Evolutionary conservation across 2,113 vertebrate genomes (phyloP), one percentile per base, ranked within the genome.

Genomic region (Phaethon lepturus): DNA sequence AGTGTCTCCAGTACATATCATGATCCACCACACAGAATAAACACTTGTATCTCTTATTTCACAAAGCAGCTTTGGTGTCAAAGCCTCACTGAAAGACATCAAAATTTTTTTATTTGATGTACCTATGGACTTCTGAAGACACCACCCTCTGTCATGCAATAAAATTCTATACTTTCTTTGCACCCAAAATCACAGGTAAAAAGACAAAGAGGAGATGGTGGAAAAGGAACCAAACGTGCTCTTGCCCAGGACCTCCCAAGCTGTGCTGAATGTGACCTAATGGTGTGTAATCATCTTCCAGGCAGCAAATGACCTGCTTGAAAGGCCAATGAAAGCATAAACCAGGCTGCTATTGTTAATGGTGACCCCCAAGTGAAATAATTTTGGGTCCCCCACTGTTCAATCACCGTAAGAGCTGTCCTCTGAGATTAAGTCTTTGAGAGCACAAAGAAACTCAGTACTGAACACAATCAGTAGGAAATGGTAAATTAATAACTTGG

Each of bases 401-500:
- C 47, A 84, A 8, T 14, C 6, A 7, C 40, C 3, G 0, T 26
- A 86, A 91, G 4, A 58, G 25, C 24, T 75, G 49, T 50, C n/a
- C 31, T 68, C 69, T 40, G 45, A 92, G 20, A 94, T n/a, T 8
- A 66, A 80, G 52, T 53, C 40, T 91, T 44, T 72, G 28, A 93
- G 38, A 72, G 18, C 26, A 76, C 75, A 84, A 75, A 90, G 17
- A 93, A 74, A 93, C 44, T 88, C 47, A 60, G 16, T 18, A 31
- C 9, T 44, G 62, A 92, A 83, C 17, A 68, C 10, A 17, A 91
- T 64, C 63, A 73, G 55, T 12, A 89, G 50, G 80, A 97, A 97
- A 88, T 2, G 2, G 85, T 85, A 94, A 97, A 89, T 87, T 10
- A 92, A 3, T 94, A 97, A 97, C 86, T 90, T 86, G 24, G 17